Conservation (phyloP, 2,888 invertebrate genomes). For the Andrena flavipes region DNA sequence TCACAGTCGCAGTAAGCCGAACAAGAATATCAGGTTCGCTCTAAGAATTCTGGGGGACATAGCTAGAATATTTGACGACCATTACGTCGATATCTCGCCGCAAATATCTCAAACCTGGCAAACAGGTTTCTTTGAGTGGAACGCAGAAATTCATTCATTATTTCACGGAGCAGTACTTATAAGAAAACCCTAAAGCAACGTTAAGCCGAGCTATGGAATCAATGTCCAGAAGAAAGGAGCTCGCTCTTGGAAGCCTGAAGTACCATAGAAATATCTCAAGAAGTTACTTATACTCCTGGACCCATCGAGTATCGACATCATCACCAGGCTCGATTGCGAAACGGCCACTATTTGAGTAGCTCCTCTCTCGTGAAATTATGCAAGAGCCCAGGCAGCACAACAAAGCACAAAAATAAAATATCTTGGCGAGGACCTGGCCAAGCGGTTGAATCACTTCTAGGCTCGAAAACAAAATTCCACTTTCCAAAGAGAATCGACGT, state of each 20-base stretch:
- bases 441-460: slow-evolving; percentile 52
- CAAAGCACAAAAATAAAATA: slow-evolving; percentile 61
- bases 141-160: slow-evolving; percentile 16
- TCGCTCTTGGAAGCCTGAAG: neutral
- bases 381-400: slow-evolving; percentile 52
- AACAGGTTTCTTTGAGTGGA: neutral
- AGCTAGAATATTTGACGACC: neutral
- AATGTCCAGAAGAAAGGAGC: neutral
- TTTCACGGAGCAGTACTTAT: no score
- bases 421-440: slow-evolving; percentile 52
- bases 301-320: slow-evolving; percentile 10
- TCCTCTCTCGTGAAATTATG: slow-evolving; percentile 46
- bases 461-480: slow-evolving; percentile 42
- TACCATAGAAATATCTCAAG: neutral
- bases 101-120: neutral
- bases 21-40: slow-evolving; percentile 12
- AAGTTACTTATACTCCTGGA: slow-evolving; percentile 1
- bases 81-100: neutral
- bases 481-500: neutral
- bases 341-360: slow-evolving; percentile 46
- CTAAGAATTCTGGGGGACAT: neutral
- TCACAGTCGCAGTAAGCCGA: slow-evolving; percentile 19
- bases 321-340: slow-evolving; percentile 46
- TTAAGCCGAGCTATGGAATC: no score
- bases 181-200: no score